Evolutionary conservation across 2,797 vertebrate genomes (phyloP), one percentile per base, ranked within the genome.

Genomic region (Picus viridis): DNA sequence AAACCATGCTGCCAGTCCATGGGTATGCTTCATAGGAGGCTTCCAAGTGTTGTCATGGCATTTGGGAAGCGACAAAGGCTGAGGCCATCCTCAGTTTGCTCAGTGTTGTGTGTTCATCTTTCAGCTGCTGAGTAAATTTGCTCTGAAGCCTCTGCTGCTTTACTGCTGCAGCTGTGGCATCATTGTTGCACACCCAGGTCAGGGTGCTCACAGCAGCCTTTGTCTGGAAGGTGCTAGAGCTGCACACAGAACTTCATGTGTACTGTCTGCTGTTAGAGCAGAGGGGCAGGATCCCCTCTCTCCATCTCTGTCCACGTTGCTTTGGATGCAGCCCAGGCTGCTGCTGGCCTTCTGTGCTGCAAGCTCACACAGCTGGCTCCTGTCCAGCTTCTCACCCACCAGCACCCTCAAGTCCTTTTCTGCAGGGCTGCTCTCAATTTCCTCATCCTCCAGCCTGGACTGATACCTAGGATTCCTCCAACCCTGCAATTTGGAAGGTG

Each of bases 81-180:
- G 83, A 85, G 58, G 71, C 73, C 88, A 72, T 94, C 89, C 94
- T 86, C 91, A 58, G 75, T 74, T 58, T 88, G 41, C 83, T 92
- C 64, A 6, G 10, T 57, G 62, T 41, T 64, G 39, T 83, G 32
- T 77, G 83, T 68, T 94, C 51, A 49, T 86, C 95, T 92, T 88
- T 69, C 83, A 68, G 32, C 75, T 93, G 32, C 26, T 91, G 83
- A 83, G 45, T 87, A 93, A 87, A 96, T 82, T 85, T 88, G 9
- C 47, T 68, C 80, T 76, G 43, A 89, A 90, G 69, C 85, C 95
- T 88, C 23, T 57, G 12, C 53, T 92, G 8, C 45, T 88, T 88
- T 77, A 47, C 76, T 56, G 32, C 71, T 90, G 67, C 71, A 79
- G 67, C 53, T 70, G 7, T 59, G 63, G 86, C 85, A 63, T 78